Percentiles rank a stretch among this genome's conserved stretches.
phyloP scores from a whole-genome alignment of 2,797 vertebrate genomes.

The Telmatherina bonti region DNA sequence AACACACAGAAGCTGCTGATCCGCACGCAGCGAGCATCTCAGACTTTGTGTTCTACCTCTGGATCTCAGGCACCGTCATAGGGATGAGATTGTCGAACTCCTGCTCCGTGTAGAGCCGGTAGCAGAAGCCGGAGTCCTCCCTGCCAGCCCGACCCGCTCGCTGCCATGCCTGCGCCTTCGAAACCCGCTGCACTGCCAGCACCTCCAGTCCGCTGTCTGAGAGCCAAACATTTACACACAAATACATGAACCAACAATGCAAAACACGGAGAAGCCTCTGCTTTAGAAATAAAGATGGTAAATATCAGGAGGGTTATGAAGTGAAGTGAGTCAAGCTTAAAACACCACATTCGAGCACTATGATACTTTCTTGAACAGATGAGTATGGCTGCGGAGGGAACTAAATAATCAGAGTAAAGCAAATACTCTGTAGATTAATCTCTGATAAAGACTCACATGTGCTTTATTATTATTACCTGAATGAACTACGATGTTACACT shows the following conservation, averaged over 20 bases:
- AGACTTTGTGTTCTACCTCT: conserved; percentile 83
- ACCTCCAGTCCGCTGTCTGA: conserved; percentile 94
- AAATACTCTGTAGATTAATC: not conserved
- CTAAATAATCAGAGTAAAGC: no score
- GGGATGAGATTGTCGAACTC: conserved; percentile 92
- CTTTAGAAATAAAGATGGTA: no score
- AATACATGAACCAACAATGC: not conserved
- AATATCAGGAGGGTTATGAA: not conserved
- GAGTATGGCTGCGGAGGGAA: no score
- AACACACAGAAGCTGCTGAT: not conserved
- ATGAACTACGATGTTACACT: not conserved
- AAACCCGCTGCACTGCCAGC: conserved; percentile 93
- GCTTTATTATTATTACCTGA: not conserved
- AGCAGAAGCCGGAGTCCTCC: conserved; percentile 91
- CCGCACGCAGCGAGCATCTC: not conserved
- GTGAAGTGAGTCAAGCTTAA: not conserved
- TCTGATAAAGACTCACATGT: not conserved
- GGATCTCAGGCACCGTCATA: conserved; percentile 96
- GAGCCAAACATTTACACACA: not conserved
- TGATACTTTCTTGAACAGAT: not conserved
- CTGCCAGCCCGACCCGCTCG: conserved; percentile 92
- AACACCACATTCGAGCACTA: not conserved
- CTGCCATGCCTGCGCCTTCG: conserved; percentile 98
- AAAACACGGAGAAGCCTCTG: no score
- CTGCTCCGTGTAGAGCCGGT: conserved; percentile 94